These are phyloP conservation scores for Polyergus mexicanus DNA, from an alignment of 1,140 invertebrate species.

Conservation along the genomic window DNA sequence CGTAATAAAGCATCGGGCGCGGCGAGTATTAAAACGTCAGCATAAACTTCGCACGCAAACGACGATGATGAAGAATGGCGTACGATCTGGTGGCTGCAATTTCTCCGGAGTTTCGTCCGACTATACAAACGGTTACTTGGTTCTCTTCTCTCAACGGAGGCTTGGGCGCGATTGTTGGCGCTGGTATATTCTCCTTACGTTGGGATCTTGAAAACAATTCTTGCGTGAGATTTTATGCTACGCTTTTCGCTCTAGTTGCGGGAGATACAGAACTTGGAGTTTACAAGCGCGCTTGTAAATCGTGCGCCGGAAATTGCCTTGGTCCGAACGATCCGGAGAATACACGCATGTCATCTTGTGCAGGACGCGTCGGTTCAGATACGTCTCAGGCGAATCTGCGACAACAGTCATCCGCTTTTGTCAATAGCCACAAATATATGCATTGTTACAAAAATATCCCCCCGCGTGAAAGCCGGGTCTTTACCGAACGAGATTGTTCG, in stretches of 20 bases:
- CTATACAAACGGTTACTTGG: background rate
- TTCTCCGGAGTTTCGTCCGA: slow-evolving; percentile 22
- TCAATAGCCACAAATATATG: slow-evolving; percentile 23
- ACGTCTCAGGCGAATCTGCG: slow-evolving; percentile 21
- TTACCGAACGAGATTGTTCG: slow-evolving; percentile 8
- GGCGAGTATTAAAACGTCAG: slow-evolving; percentile 64
- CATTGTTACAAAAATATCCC: no score
- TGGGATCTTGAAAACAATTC: slow-evolving; percentile 20
- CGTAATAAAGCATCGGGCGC: slow-evolving; percentile 66
- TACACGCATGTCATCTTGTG: background rate
- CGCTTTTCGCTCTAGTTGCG: slow-evolving; percentile 1
- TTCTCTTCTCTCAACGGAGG: background rate
- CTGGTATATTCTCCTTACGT: background rate
- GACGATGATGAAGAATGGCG: slow-evolving; percentile 48
- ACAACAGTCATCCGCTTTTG: background rate
- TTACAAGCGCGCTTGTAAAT: slow-evolving; percentile 1
- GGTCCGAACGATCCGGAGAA: background rate
- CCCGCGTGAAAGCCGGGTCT: no score
- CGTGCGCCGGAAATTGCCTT: background rate
- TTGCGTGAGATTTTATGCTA: slow-evolving; percentile 30
- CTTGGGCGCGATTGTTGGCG: slow-evolving; percentile 4
- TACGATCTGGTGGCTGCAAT: slow-evolving; percentile 23
- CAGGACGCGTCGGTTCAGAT: no score
- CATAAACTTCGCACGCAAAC: slow-evolving; percentile 56
- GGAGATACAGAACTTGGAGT: slow-evolving; percentile 5